Evolutionary conservation across 2,113 vertebrate genomes (phyloP).

Genomic region (Erinaceus europaeus): DNA sequence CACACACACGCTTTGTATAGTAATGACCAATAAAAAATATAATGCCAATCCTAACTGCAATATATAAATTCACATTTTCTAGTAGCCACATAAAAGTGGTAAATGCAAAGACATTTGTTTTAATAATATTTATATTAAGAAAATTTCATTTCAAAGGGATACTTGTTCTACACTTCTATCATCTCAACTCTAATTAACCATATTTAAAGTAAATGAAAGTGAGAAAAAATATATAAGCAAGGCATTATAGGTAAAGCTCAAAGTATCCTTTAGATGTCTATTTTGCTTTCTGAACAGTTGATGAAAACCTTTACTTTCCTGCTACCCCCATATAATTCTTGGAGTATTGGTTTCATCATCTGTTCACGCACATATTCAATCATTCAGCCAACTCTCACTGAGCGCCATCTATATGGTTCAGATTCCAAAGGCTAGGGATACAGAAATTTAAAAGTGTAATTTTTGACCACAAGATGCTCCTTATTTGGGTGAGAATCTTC

Average conservation of each 20-base stretch:
- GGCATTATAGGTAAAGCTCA: background rate
- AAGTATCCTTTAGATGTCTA: background rate
- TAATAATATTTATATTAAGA: slow-evolving; percentile 29
- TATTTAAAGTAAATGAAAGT: background rate
- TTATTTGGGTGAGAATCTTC: background rate
- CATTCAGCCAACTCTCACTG: background rate
- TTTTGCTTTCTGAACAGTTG: background rate
- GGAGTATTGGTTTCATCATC: background rate
- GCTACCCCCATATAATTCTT: background rate
- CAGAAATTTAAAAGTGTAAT: background rate
- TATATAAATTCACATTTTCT: background rate
- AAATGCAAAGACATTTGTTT: background rate
- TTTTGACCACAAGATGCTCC: background rate
- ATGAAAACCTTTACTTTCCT: background rate
- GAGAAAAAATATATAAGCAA: background rate
- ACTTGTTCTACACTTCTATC: background rate
- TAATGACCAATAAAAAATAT: too few relatives aligned
- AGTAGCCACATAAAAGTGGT: background rate
- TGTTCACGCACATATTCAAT: background rate
- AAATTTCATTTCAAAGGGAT: too few relatives aligned
- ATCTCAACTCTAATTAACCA: background rate
- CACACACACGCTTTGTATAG: too few relatives aligned
- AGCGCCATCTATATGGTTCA: background rate
- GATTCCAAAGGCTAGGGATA: background rate
- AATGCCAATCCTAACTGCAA: too few relatives aligned